Conservation (phyloP, 2,888 invertebrate genomes). For the Priocnemis perturbator region DNA sequence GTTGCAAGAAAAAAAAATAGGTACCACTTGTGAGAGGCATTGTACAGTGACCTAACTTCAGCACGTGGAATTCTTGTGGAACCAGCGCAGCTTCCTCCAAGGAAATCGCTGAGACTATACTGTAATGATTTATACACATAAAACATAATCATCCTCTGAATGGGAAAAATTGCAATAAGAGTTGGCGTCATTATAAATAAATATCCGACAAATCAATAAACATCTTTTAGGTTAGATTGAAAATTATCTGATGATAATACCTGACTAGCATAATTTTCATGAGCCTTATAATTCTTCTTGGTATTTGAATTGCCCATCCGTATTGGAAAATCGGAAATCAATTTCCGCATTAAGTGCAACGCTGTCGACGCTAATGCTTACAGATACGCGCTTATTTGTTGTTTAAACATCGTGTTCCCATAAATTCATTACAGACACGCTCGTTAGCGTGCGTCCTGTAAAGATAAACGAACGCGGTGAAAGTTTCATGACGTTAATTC, state of each 20-base stretch:
- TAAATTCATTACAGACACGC: no score
- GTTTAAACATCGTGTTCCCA: no score
- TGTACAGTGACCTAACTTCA: conserved; percentile 77
- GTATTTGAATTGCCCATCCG: conserved; percentile 70
- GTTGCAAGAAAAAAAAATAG: conserved; percentile 43
- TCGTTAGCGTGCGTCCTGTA: no score
- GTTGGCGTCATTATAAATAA: no score
- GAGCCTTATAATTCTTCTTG: conserved; percentile 60
- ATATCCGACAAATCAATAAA: neutral
- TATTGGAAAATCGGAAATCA: conserved; percentile 9
- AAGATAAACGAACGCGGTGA: no score
- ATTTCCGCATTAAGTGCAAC: neutral
- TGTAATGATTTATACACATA: conserved; percentile 41
- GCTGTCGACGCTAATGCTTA: no score
- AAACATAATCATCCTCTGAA: neutral
- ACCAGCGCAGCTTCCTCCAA: conserved; percentile 60
- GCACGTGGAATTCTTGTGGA: conserved; percentile 51
- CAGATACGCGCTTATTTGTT: no score
- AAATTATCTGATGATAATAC: conserved; percentile 48
- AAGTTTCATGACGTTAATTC: no score
- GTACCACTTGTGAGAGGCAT: conserved; percentile 47
- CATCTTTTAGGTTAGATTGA: conserved; percentile 53
- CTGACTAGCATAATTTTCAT: conserved; percentile 67
- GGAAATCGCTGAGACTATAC: conserved; percentile 66
- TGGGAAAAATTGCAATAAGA: neutral